Evolutionary conservation across 2,888 invertebrate species (phyloP), one percentile per base, ranked within the genome.

Genomic region (Chalcis sispes): DNA sequence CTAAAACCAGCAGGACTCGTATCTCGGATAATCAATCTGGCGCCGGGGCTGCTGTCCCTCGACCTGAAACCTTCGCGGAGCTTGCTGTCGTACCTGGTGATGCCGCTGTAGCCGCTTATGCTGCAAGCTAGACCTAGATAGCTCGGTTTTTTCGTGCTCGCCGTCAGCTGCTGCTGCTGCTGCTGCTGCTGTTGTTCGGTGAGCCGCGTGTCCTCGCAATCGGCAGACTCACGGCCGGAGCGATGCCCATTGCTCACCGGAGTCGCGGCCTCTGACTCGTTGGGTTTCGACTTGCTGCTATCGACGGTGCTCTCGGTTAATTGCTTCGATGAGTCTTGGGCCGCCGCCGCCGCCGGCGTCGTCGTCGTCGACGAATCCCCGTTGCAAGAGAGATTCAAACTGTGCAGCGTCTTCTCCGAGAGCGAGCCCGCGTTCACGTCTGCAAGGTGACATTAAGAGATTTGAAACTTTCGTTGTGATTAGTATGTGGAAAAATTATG

Each of bases 121-220:
- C 96, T 96, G 87, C 96, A 96, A 65, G 97, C 96, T 78, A 97
- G 90, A 83, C 95, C 95, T 72, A 97, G 90, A 87, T 97, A 97
- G 73, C 96, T 96, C 0, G 97, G 97, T 85, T 95, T 94, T 86
- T 95, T 77, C 8, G 20, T 13, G 20, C 59, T 13, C 32, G 62
- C 18, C 48, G 72, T 81, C 79, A 86, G 87, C 86, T 87, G 83
- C 84, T 88, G 86, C 69, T 88, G 58, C 0, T n/a, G 25, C 36
- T 36, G 23, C 32, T 10, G 50, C 46, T 71, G 58, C 54, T 71
- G 48, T 7, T 5, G 32, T 20, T 25, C 23, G n/a, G n/a, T n/a
- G n/a, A n/a, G n/a, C n/a, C n/a, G n/a, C n/a, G 29, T n/a, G 20
- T n/a, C 29, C n/a, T n/a, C n/a, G n/a, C n/a, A n/a, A n/a, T n/a